These are phyloP conservation scores for Hydractinia echinata DNA, from an alignment of 30 jellyfish, hydroid and myxozoan species.

Conservation along the genomic window DNA sequence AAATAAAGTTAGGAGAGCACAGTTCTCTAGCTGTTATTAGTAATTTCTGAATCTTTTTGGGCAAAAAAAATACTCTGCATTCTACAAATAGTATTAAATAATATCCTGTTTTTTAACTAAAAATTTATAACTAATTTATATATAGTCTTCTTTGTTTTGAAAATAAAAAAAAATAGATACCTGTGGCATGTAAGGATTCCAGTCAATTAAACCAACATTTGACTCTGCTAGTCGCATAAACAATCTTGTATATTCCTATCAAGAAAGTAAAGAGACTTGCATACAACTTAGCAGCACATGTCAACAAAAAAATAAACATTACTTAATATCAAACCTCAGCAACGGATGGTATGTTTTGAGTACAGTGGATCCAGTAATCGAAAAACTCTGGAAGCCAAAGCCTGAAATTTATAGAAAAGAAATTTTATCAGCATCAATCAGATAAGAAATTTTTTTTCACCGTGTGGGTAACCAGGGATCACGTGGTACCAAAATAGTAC, in stretches of 20 bases:
- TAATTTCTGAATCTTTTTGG: no score
- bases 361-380: slow-evolving; percentile 70
- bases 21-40: neutral
- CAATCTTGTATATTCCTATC: slow-evolving; percentile 56
- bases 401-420: slow-evolving; percentile 17
- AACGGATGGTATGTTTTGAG: slow-evolving; percentile 57
- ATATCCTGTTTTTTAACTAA: neutral
- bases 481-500: no score
- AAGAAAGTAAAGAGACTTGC: neutral
- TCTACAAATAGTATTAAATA: no score
- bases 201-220: slow-evolving; percentile 70
- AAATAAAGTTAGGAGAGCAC: neutral
- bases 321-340: slow-evolving; percentile 40
- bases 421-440: no score
- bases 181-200: slow-evolving; percentile 79
- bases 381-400: slow-evolving; percentile 86
- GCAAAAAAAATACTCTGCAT: no score
- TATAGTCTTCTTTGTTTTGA: neutral
- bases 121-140: neutral
- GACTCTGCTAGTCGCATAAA: slow-evolving; percentile 71
- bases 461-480: no score
- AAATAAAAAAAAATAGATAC: slow-evolving; percentile 17
- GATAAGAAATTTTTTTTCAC: no score
- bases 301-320: neutral
- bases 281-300: no score